phyloP scores from a whole-genome alignment of 2,113 vertebrate genomes.

The Megaleporinus macrocephalus region DNA sequence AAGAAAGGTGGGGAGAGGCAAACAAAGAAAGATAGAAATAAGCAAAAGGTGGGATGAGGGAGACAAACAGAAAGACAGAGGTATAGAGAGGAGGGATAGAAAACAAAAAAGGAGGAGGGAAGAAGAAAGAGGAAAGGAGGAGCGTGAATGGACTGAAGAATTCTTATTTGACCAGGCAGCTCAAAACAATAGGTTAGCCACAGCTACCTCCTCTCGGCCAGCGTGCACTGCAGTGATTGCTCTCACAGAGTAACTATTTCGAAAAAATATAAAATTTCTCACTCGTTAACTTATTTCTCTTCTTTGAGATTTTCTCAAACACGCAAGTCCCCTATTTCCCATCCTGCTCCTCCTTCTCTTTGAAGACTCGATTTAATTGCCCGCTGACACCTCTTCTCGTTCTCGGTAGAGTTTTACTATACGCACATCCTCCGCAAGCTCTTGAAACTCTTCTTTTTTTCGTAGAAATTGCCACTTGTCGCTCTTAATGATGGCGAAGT shows the following conservation, averaged over 20 bases:
- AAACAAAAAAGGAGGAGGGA: background rate
- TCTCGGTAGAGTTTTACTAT: background rate
- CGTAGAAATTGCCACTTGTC: background rate
- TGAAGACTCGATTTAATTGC: background rate
- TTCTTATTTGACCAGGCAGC: conserved; percentile 71
- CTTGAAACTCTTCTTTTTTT: background rate
- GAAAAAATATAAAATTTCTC: background rate
- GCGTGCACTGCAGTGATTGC: background rate
- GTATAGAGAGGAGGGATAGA: no score
- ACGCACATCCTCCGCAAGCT: background rate
- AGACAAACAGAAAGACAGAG: background rate
- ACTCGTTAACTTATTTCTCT: background rate
- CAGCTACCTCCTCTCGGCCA: background rate
- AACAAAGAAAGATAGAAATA: conserved; percentile 4
- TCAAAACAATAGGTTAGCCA: conserved; percentile 71
- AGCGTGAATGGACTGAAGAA: background rate
- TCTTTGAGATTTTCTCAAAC: no score
- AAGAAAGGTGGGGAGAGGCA: background rate
- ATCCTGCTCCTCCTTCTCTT: background rate
- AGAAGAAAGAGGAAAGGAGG: no score
- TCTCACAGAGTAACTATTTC: background rate
- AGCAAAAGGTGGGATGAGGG: background rate
- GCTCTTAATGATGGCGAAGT: background rate
- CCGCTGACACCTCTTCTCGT: background rate
- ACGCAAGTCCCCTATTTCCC: background rate